These are phyloP conservation scores for Euglossa dilemma DNA, from an alignment of 1,140 invertebrate genomes.

Conservation along the genomic window DNA sequence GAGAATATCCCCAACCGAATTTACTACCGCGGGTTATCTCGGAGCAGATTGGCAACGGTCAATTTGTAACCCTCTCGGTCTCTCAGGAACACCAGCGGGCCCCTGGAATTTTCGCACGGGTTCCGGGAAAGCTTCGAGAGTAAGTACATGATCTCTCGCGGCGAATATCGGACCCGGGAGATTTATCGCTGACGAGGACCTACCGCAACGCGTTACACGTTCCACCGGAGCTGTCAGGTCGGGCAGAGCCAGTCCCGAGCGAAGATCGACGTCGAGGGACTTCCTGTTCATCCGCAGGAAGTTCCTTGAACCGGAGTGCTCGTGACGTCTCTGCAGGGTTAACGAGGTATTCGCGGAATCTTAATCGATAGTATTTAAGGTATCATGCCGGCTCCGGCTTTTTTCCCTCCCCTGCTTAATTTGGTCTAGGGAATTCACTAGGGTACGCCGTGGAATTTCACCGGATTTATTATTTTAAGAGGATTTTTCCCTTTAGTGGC, in stretches of 20 bases:
- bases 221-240: neutral
- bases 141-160: neutral
- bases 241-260: too few species aligned
- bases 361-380: neutral
- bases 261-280: slow-evolving; percentile 1
- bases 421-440: neutral
- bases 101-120: neutral
- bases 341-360: neutral
- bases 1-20: slow-evolving; percentile 32
- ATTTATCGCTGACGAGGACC: slow-evolving; percentile 40
- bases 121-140: slow-evolving; percentile 12
- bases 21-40: slow-evolving; percentile 35
- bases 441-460: neutral
- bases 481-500: neutral
- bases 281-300: neutral
- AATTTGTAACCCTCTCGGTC: slow-evolving; percentile 21
- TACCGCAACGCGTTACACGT: slow-evolving; percentile 28
- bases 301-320: neutral
- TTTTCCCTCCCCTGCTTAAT: neutral
- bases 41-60: neutral
- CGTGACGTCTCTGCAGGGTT: neutral
- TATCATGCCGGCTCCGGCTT: neutral
- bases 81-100: too few species aligned
- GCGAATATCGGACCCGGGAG: slow-evolving; percentile 22
- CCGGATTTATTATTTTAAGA: neutral